A percentile compares a stretch with the other conserved stretches of the same genome.
Evolutionary conservation across 2,888 invertebrate genomes (phyloP).

Genomic region (Dascillus cervinus): DNA sequence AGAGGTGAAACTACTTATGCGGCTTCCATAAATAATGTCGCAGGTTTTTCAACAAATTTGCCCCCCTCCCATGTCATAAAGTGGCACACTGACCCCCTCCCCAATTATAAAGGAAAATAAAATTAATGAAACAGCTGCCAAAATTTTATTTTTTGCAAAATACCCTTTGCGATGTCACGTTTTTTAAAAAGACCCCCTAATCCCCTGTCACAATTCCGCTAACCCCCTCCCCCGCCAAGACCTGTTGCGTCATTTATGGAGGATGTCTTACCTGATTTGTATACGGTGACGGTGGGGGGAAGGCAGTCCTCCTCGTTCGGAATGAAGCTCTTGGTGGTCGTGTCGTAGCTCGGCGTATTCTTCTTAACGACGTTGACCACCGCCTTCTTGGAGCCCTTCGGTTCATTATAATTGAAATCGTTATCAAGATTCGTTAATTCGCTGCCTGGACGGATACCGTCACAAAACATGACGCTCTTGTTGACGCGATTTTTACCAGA

Average conservation of each 20-base stretch:
- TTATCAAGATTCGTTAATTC: constrained; percentile 74
- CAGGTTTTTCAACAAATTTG: no score
- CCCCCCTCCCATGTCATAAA: no score
- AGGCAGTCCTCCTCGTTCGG: constrained; percentile 46
- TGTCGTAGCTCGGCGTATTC: constrained; percentile 43
- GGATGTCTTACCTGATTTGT: constrained; percentile 48
- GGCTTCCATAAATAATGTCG: no score
- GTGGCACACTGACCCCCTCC: no score
- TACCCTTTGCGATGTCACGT: no score
- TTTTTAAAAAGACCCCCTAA: no score
- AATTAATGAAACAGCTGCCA: no score
- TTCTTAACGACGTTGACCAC: constrained; percentile 9
- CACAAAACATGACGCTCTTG: constrained; percentile 81
- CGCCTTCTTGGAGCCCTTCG: constrained; percentile 14
- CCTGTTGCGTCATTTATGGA: no score
- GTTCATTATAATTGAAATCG: constrained; percentile 41
- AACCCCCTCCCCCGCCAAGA: no score
- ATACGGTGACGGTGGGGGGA: constrained; percentile 50
- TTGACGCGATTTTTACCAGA: constrained; percentile 48
- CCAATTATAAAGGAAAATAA: no score
- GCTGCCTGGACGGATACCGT: constrained; percentile 81
- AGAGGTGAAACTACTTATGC: no score
- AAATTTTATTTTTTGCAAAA: constrained; percentile 3
- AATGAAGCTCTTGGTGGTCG: constrained; percentile 49
- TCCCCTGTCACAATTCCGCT: no score